These are phyloP conservation scores for Nasonovia ribisnigri DNA, from an alignment of 2,888 invertebrate species.

Conservation along the genomic window DNA sequence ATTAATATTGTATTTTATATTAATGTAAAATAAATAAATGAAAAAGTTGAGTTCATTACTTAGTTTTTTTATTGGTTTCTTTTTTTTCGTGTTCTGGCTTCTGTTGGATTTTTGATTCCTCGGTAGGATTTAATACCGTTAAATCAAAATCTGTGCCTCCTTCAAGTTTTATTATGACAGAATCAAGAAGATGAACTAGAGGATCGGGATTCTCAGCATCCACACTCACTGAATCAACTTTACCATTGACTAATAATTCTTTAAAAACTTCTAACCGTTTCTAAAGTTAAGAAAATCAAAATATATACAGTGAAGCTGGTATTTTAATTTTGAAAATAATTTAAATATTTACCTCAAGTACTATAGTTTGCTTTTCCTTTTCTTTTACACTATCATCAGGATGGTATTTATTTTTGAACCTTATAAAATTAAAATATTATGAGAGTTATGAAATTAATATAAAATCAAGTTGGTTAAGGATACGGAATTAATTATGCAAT, in stretches of 20 bases:
- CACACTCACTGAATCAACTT: conserved; percentile 82
- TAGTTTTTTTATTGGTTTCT: conserved; percentile 15
- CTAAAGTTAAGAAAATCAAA: conserved; percentile 72
- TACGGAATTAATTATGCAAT: not conserved
- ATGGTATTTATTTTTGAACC: conserved; percentile 99
- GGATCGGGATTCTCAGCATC: conserved; percentile 88
- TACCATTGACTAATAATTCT: conserved; percentile 82
- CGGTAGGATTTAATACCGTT: conserved; percentile 78
- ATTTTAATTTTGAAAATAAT: too few species aligned
- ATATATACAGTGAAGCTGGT: not conserved
- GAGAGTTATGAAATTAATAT: conserved; percentile 61
- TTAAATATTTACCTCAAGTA: conserved; percentile 78
- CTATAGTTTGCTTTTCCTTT: conserved; percentile 86
- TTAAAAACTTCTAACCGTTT: conserved; percentile 90
- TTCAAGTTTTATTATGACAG: conserved; percentile 96
- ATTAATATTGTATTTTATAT: not conserved
- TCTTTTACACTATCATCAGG: conserved; percentile 94
- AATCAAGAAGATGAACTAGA: conserved; percentile 89
- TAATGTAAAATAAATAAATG: not conserved
- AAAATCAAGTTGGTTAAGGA: not conserved
- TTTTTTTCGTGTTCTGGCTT: conserved; percentile 19
- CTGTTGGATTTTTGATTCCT: not conserved
- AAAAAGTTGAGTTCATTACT: not conserved
- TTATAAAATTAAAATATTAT: conserved; percentile 71
- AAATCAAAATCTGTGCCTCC: conserved; percentile 92